Conservation (phyloP, 1,140 invertebrate species). For the Pseudomyrmex flavicornis region DNA sequence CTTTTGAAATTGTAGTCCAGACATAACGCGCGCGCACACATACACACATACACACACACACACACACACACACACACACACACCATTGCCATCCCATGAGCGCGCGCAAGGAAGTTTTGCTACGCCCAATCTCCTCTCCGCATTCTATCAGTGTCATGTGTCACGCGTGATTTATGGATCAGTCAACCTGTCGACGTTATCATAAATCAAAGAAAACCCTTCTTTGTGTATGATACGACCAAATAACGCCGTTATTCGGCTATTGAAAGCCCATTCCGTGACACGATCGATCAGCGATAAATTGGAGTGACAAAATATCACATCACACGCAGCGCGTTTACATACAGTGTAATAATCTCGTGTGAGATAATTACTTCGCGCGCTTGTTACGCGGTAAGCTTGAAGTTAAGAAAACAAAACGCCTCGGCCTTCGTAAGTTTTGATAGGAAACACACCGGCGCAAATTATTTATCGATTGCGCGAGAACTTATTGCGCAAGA, state of each 20-base stretch:
- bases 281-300: not conserved
- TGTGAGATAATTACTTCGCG: conserved; percentile 3
- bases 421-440: too few species aligned
- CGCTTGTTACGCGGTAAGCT: too few species aligned
- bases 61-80: too few species aligned
- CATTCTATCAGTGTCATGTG: conserved; percentile 47
- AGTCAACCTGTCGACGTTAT: conserved; percentile 37
- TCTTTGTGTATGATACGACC: conserved; percentile 9
- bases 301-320: conserved; percentile 9
- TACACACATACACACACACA: too few species aligned
- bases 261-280: conserved; percentile 15
- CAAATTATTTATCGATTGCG: too few species aligned
- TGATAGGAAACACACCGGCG: too few species aligned
- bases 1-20: too few species aligned
- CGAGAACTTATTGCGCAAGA: too few species aligned
- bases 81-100: not conserved
- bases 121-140: conserved; percentile 31
- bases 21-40: too few species aligned
- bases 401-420: too few species aligned
- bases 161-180: conserved; percentile 44
- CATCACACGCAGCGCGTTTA: not conserved
- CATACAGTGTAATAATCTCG: not conserved
- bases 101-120: conserved; percentile 14
- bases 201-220: conserved; percentile 47
- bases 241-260: conserved; percentile 28